Conservation (phyloP, 37 sponge, comb jelly and placozoan genomes). For the Halisarca cf. caerulea region DNA sequence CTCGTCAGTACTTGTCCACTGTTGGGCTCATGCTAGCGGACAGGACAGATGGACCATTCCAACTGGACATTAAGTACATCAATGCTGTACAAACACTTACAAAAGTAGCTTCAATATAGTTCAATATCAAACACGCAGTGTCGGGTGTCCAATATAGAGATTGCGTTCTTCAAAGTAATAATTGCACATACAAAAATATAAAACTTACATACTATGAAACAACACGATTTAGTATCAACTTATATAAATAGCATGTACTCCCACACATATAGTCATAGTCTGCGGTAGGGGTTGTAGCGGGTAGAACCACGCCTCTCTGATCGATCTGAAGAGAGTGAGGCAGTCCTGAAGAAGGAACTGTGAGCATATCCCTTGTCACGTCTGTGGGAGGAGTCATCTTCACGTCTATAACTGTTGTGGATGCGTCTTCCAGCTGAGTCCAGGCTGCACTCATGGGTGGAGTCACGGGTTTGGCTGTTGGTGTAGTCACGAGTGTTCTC, state of each 20-base stretch:
- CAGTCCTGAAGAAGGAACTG: conserved; percentile 30
- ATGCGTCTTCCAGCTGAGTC: neutral
- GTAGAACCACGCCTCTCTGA: neutral
- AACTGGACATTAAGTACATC: conserved; percentile 84
- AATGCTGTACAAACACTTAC: conserved; percentile 62
- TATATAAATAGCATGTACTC: no score
- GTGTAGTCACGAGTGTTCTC: no score
- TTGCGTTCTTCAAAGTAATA: neutral
- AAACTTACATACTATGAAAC: neutral
- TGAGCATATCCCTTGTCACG: neutral
- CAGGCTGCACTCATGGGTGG: no score
- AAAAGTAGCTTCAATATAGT: neutral
- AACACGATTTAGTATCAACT: neutral
- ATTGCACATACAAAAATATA: neutral
- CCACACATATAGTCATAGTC: no score
- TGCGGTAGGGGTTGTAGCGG: conserved; percentile 1
- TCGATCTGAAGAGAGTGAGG: neutral
- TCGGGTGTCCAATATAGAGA: neutral
- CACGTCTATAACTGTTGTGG: neutral
- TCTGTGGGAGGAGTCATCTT: neutral
- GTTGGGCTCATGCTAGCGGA: conserved; percentile 88
- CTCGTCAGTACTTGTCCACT: conserved; percentile 46
- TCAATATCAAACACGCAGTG: neutral
- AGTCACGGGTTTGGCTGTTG: no score
- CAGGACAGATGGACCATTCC: conserved; percentile 80